Conservation (phyloP, 2,113 vertebrate genomes). For the Zapus hudsonius region DNA sequence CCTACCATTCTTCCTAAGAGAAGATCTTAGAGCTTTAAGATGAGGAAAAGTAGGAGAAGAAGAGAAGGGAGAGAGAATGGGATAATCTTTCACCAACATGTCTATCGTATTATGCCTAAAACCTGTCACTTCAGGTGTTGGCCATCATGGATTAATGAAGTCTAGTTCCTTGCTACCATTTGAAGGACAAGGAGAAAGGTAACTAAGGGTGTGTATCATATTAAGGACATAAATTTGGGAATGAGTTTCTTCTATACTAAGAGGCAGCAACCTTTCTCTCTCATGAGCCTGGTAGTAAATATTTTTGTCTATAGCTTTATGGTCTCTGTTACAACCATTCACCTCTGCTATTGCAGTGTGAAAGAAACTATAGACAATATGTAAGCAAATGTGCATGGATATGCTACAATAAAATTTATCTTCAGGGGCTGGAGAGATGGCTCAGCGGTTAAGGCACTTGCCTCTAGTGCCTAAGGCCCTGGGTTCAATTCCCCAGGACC, state of each 20-base stretch:
- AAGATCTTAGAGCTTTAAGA: slow-evolving; percentile 11
- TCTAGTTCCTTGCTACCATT: not conserved
- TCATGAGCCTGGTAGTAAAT: not conserved
- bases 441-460: too few species aligned
- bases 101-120: not conserved
- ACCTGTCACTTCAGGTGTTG: not conserved
- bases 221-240: not conserved
- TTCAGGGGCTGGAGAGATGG: too few species aligned
- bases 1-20: not conserved
- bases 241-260: not conserved
- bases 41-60: not conserved
- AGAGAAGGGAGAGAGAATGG: not conserved
- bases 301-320: not conserved
- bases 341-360: not conserved
- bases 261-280: not conserved
- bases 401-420: not conserved
- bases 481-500: too few species aligned
- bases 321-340: not conserved
- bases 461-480: too few species aligned
- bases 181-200: not conserved
- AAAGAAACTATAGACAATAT: not conserved
- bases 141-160: not conserved
- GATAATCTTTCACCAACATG: not conserved
- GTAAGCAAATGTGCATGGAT: not conserved
- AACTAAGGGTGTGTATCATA: not conserved